Evolutionary conservation across 2,797 vertebrate species (phyloP), one percentile per base, ranked within the genome.

Genomic region (Taeniopygia guttata): DNA sequence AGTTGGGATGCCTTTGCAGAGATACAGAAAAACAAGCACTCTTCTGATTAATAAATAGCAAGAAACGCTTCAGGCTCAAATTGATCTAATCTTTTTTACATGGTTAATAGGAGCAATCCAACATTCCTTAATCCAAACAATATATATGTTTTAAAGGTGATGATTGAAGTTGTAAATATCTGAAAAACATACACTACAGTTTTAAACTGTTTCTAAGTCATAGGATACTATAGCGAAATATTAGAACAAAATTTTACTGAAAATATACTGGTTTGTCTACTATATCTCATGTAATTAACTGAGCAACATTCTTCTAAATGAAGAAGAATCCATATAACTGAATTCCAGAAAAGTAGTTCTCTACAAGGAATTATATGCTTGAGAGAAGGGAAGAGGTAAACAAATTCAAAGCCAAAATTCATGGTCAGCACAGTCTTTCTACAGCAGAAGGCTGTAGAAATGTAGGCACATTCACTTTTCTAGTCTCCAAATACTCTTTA

Each of bases 1-100:
- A 36, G 10, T 29, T 54, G 16, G 7, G 70, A 83, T 77, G 64
- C 56, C 58, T 91, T 80, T 62, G n/a, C 58, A 83, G 74, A 87
- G 45, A 60, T 29, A 60, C 0, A 40, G 25, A 26, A 76, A 83
- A 84, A 29, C 0, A 0, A 87, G 32, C 1, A 0, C 26, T 8
- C 8, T 34, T 80, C 48, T 19, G 30, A 80, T 63, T 56, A 27
- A n/a, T 63, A 52, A 80, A 77, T 6, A 72, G 46, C 18, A 75
- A 43, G 27, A 59, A 72, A 58, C 16, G 49, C 75, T 77, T 55
- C 23, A n/a, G 49, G 70, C 42, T 87, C 32, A 77, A 36, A 62
- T 23, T 7, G 3, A 64, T 80, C 36, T 54, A 49, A 77, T 83
- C 25, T 52, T 89, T 89, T 83, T 64, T 67, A 59, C n/a, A 19